Base-by-base conservation (phyloP, 1,140 invertebrate genomes). In the Rhopalosiphum padi region DNA sequence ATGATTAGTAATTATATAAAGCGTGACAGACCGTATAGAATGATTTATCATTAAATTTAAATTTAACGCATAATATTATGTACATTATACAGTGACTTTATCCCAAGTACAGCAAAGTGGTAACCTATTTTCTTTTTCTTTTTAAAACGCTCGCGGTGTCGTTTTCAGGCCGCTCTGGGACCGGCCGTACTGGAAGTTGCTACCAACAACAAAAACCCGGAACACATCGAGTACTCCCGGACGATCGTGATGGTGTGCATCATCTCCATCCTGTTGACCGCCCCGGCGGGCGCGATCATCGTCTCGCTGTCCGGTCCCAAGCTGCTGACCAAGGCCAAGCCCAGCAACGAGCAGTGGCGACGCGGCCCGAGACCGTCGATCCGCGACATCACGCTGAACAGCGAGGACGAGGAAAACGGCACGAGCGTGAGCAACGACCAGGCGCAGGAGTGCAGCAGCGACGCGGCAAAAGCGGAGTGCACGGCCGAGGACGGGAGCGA, bases 191-290 rank as follows among this genome's bases (percentile, higher is more conserved):
- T 98, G 22, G 97, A 98, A 94, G 95, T 96, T 53, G 96, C 98
- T 0, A 25, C 93, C 11, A 88, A 94, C 7, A 30, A 41, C 11
- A 94, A 95, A 9, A 95, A 95, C 22, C 90, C 93, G 0, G 90
- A 95, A 0, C 95, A 96, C 55, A 94, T 95, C 46, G 94, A 94
- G 0, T 96, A 96, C 94, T 97, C 96, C 0, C 95, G 97, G 93
- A 96, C 95, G 18, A 96, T 97, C 8, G 95, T 97, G 85, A 97
- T 97, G 55, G 95, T 97, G 23, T 97, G 97, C 95, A 97, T 99
- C 15, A 95, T 99, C 94, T 98, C 98, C n/a, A 99, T 99, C 91
- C 95, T 99, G 2, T 95, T 99, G 85, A 99, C 98, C 0, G 98
- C 98, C 0, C 99, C 98, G 0, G 95, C 98, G 4, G 98, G 98